phyloP scores from a whole-genome alignment of 1,140 invertebrate genomes.

The Penaeus chinensis region DNA sequence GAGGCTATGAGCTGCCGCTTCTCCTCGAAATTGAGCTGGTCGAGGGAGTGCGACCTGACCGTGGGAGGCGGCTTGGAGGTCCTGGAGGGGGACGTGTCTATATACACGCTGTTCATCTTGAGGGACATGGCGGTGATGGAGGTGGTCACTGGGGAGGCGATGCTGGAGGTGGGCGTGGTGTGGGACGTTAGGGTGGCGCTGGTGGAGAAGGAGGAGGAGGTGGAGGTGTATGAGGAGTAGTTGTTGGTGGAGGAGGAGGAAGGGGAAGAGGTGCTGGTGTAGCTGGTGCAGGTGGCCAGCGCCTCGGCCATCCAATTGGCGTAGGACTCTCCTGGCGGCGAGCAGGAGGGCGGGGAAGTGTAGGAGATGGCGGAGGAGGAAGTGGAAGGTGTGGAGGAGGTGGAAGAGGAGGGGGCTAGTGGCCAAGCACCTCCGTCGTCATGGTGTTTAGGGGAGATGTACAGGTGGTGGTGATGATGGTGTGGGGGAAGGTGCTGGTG shows the following conservation, averaged over 20 bases:
- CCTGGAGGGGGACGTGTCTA: conserved; percentile 32
- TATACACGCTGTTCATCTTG: conserved; percentile 41
- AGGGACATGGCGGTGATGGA: conserved; percentile 28
- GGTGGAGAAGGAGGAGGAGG: too few relatives aligned
- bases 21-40: conserved; percentile 90
- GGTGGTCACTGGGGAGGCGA: background rate
- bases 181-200: background rate
- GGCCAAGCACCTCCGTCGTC: conserved; percentile 7
- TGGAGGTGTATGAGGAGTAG: conserved; percentile 1
- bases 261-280: background rate
- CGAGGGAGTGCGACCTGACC: conserved; percentile 84
- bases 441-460: background rate
- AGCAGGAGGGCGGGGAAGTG: background rate
- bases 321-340: conserved; percentile 46
- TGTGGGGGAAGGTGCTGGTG: conserved; percentile 9
- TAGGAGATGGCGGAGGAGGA: background rate
- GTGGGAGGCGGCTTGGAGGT: conserved; percentile 68
- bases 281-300: conserved; percentile 34
- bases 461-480: conserved; percentile 27
- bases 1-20: conserved; percentile 89
- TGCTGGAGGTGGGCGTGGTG: background rate
- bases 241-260: conserved; percentile 4
- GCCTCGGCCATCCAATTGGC: conserved; percentile 49
- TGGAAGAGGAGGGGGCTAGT: background rate
- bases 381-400: background rate